Evolutionary conservation across 2,797 vertebrate genomes (phyloP), one percentile per base, ranked within the genome.

Genomic region (Agapornis canus): DNA sequence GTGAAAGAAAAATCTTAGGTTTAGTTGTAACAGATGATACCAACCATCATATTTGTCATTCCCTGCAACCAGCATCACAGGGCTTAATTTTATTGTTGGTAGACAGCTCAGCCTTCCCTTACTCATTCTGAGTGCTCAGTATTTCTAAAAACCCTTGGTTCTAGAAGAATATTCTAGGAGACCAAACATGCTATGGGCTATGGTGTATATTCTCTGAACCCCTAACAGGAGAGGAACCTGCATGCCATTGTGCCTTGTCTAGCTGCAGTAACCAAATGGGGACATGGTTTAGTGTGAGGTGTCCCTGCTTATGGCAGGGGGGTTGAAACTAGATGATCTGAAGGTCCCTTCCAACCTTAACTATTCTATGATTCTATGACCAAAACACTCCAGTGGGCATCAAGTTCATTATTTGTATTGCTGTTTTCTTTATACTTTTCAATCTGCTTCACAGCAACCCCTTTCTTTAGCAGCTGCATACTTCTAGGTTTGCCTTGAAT

Each of bases 341-440:
- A 35, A 35, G 35, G 35, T 35, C 35, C 35, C 35, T 35, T 35
- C 35, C 35, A 35, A 35, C 35, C 35, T 35, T 35, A 35, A 35
- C 35, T 35, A 35, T 35, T 35, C 35, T 35, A 35, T 35, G 35
- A 35, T 35, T 35, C 35, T 35, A 35, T 35, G 35, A 73, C 17
- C 26, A 71, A 57, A 86, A 37, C 29, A 64, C n/a, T 61, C 7
- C 52, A 23, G 20, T 14, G 29, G 42, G 35, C 2, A 1, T 51
- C 18, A 54, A 35, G 48, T 42, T 72, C 23, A 15, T 65, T 40
- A 51, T 45, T 72, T 86, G 71, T 54, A 69, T 54, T 72, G 19
- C 71, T 57, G 89, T 77, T 90, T 48, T 66, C 43, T 89, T 91
- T 59, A 83, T 72, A 78, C 39, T 92, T 94, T 57, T 90, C 40